phyloP scores from a whole-genome alignment of 2,113 vertebrate genomes.

The Prietella phreatophila region DNA sequence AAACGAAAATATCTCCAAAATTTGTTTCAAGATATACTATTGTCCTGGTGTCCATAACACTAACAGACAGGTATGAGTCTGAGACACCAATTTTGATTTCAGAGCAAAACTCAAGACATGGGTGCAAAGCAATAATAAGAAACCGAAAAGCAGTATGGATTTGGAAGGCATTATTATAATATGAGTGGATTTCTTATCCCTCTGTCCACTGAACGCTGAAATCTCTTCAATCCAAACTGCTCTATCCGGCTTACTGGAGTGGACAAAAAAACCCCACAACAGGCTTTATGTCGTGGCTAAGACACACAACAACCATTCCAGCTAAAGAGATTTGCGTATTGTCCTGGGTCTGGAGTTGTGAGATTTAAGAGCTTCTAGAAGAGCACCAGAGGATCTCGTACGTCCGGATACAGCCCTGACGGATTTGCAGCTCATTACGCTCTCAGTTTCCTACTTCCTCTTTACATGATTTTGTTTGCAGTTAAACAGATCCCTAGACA shows the following conservation, averaged over 20 bases:
- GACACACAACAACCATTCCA: slow-evolving; percentile 33
- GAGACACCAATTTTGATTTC: neutral
- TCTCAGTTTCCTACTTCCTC: slow-evolving; percentile 57
- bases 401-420: slow-evolving; percentile 37
- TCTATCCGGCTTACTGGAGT: slow-evolving; percentile 39
- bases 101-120: neutral
- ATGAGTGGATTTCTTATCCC: neutral
- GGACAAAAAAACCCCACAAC: neutral
- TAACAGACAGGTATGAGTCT: neutral
- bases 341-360: slow-evolving; percentile 54
- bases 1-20: neutral
- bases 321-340: slow-evolving; percentile 45
- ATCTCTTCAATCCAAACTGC: slow-evolving; percentile 22
- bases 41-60: neutral
- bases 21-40: neutral
- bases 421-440: slow-evolving; percentile 57
- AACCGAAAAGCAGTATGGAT: neutral
- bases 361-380: slow-evolving; percentile 59
- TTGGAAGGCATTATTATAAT: neutral
- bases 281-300: neutral
- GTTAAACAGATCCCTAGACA: neutral
- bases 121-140: neutral
- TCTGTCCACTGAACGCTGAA: neutral
- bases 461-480: slow-evolving; percentile 57
- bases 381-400: slow-evolving; percentile 48